These are phyloP conservation scores for Cataglyphis altisquamis DNA, from an alignment of 2,888 invertebrate genomes.

Conservation along the genomic window DNA sequence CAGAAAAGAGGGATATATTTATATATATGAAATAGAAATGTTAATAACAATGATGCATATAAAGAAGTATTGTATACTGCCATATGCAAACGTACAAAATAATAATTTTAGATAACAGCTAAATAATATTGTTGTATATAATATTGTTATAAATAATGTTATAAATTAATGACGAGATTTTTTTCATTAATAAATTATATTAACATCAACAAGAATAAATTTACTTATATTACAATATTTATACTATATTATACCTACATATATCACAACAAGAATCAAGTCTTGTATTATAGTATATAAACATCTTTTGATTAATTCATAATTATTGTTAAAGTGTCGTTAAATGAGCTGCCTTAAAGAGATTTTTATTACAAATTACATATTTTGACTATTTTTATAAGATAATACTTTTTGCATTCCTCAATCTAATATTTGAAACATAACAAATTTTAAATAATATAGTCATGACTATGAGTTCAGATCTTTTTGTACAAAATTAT, in stretches of 20 bases:
- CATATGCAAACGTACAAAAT: neutral
- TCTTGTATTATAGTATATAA: slow-evolving; percentile 4
- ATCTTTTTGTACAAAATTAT: slow-evolving; percentile 23
- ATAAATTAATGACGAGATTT: slow-evolving; percentile 8
- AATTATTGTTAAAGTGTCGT: neutral
- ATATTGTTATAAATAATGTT: slow-evolving; percentile 8
- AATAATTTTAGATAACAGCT: neutral
- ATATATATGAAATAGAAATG: slow-evolving; percentile 5
- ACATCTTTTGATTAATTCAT: neutral
- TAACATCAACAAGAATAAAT: neutral
- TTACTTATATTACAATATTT: neutral
- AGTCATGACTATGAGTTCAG: neutral
- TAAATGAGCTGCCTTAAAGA: neutral
- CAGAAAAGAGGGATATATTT: neutral
- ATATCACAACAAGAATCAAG: slow-evolving; percentile 13
- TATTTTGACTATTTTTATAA: neutral
- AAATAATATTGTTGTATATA: neutral
- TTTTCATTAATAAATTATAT: slow-evolving; percentile 24
- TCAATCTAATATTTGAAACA: neutral
- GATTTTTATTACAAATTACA: slow-evolving; percentile 9
- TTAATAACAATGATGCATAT: neutral
- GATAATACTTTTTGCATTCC: neutral
- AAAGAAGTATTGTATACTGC: neutral
- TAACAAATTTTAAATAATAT: neutral
- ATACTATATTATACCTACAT: neutral